Base-by-base conservation (phyloP, 2,888 invertebrate species). In the Herminia tarsipennalis region DNA sequence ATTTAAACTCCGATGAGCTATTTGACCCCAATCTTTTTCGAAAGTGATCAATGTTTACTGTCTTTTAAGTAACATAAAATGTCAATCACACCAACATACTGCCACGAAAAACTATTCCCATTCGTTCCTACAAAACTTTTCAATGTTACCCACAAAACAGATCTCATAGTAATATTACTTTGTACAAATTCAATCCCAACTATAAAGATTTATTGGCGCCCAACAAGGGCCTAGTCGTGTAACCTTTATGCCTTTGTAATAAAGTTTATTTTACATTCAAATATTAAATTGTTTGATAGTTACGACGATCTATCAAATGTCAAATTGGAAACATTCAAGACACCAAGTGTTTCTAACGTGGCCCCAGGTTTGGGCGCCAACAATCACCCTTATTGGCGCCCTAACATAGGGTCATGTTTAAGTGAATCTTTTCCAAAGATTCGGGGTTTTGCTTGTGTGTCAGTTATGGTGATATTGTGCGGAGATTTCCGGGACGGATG, bases 271-370 rank as follows among this genome's bases (percentile, higher is more conserved):
- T 56, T 35, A 30, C 22, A 20, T 21, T 24, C n/a, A n/a, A 43
- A 38, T 17, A 9, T 40, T 6, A 24, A 43, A 18, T 32, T 25
- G 39, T 29, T 12, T 30, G 53, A 62, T 53, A 40, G 41, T 46
- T 60, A 54, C 32, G 45, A 32, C 47, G 41, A 76, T 75, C 70
- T 74, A 74, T 76, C 75, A 75, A 70, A 66, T 52, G 57, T 64
- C 66, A 68, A 70, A 61, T 66, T 55, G 62, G 64, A 76, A 73
- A 74, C 74, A 75, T 74, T 46, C 65, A 59, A 44, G 54, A 56
- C 66, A 51, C 49, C 62, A 54, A 69, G 48, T 76, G 74, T 56
- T 58, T 56, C 70, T 72, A 76, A 76, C 73, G 61, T 66, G 48
- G 63, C 44, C 64, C 59, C 73, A 51, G 25, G 48, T 43, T 36